These are phyloP conservation scores for Tenualosa ilisha DNA, from an alignment of 2,797 vertebrate genomes.

Conservation along the genomic window DNA sequence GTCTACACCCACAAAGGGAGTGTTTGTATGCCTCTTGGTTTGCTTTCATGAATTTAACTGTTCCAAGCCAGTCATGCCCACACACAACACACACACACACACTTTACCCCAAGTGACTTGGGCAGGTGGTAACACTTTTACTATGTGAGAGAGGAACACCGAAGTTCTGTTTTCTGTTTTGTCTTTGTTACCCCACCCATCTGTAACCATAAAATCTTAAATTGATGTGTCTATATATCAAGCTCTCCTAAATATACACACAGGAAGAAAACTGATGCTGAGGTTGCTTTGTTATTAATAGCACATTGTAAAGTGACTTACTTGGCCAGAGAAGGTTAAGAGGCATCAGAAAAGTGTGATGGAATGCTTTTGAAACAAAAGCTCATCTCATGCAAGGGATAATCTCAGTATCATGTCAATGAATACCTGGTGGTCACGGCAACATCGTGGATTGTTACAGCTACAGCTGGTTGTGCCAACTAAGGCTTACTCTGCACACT, in stretches of 20 bases:
- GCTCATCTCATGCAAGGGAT: background rate
- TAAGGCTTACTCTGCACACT: background rate
- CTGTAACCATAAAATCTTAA: background rate
- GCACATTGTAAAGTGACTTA: slow-evolving; percentile 6
- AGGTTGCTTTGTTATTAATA: background rate
- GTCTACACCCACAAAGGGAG: background rate
- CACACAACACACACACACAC: background rate
- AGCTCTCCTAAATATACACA: background rate
- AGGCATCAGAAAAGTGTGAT: background rate
- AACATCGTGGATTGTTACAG: background rate
- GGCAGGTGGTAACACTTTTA: background rate
- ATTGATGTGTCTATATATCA: background rate
- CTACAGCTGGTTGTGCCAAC: background rate
- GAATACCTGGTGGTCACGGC: background rate
- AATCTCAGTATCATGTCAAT: background rate
- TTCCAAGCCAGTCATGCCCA: background rate
- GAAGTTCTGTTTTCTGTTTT: background rate
- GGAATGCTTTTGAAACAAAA: background rate
- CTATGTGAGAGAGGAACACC: background rate
- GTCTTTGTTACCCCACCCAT: background rate
- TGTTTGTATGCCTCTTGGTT: background rate
- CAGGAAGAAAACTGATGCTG: background rate
- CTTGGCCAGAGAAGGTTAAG: background rate
- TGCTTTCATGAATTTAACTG: slow-evolving; percentile 3
- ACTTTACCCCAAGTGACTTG: background rate